Conservation (phyloP, 1,140 invertebrate species). For the Bombus turneri region DNA sequence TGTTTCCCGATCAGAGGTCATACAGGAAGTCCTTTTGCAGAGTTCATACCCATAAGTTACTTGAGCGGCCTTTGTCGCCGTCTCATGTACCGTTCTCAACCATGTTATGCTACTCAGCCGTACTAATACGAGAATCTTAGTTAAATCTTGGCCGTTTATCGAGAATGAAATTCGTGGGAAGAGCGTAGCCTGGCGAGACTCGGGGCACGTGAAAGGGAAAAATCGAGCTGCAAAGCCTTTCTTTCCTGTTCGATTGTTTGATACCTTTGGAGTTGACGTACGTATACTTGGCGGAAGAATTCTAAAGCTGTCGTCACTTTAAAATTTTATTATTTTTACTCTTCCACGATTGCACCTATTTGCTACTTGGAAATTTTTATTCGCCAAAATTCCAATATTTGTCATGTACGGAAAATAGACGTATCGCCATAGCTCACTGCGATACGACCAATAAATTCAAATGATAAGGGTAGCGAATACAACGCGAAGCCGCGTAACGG, state of each 20-base stretch:
- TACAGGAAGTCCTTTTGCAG: constrained; percentile 55
- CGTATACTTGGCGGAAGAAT: not conserved
- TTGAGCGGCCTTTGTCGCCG: constrained; percentile 46
- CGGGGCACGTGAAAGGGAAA: not conserved
- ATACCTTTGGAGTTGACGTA: too few species aligned
- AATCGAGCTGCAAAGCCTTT: not conserved
- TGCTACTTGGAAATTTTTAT: not conserved
- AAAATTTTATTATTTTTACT: too few species aligned
- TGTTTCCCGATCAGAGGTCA: constrained; percentile 56
- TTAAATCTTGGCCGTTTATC: constrained; percentile 48
- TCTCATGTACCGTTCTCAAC: constrained; percentile 44
- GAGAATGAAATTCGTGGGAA: constrained; percentile 51
- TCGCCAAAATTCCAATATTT: not conserved
- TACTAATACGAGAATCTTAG: constrained; percentile 51
- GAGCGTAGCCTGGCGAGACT: constrained; percentile 11
- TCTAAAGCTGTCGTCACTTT: not conserved
- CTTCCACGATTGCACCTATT: not conserved
- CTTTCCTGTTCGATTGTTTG: not conserved
- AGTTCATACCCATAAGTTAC: constrained; percentile 58
- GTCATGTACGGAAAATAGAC: too few species aligned
- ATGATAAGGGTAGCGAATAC: not conserved
- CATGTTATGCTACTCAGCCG: constrained; percentile 42
- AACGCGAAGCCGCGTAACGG: not conserved
- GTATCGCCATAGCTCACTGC: not conserved
- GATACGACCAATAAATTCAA: not conserved